These are phyloP conservation scores for Ectemnius cavifrons DNA, from an alignment of 2,888 invertebrate genomes.

Conservation along the genomic window DNA sequence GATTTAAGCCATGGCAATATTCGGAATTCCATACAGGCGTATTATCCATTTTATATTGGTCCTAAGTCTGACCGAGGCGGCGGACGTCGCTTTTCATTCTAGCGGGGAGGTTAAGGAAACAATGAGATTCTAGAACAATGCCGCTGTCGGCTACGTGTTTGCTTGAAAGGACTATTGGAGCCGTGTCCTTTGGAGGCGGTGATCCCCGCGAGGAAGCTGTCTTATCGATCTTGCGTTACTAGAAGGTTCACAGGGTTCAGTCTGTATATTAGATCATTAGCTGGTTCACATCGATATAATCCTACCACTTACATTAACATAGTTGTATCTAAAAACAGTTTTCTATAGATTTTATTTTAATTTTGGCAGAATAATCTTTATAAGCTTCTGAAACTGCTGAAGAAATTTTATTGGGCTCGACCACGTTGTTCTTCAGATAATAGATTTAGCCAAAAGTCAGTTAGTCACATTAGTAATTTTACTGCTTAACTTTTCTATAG, in stretches of 20 bases:
- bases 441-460: too few relatives aligned
- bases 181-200: constrained; percentile 24
- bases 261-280: constrained; percentile 30
- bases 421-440: too few relatives aligned
- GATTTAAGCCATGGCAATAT: too few relatives aligned
- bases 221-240: constrained; percentile 44
- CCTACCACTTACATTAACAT: constrained; percentile 18
- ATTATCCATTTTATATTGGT: neutral
- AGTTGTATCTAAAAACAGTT: neutral
- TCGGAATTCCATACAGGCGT: too few relatives aligned
- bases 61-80: neutral
- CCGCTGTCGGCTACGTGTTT: constrained; percentile 16
- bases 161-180: constrained; percentile 25
- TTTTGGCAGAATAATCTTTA: too few relatives aligned
- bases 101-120: neutral
- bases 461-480: too few relatives aligned
- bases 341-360: too few relatives aligned
- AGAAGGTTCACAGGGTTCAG: constrained; percentile 30
- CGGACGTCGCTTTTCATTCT: neutral
- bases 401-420: too few relatives aligned
- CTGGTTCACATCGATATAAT: constrained; percentile 31
- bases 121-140: constrained; percentile 17
- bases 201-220: constrained; percentile 36
- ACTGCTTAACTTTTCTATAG: too few relatives aligned
- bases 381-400: too few relatives aligned